Evolutionary conservation across 2,113 vertebrate species (phyloP), one percentile per base, ranked within the genome.

Genomic region (Erythrocebus patas): DNA sequence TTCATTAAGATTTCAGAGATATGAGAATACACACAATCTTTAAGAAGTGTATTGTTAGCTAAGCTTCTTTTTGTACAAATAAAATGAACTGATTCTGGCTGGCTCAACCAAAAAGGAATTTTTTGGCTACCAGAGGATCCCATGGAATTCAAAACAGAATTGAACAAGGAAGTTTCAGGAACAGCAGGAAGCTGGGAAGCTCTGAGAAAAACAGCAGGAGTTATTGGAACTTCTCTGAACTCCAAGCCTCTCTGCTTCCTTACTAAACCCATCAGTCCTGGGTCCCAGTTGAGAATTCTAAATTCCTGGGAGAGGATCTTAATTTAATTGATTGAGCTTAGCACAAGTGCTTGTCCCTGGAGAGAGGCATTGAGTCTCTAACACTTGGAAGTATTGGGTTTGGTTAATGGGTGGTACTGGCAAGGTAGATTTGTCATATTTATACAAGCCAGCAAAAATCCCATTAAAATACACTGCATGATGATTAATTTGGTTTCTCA

Each of bases 61-160:
- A 93, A 86, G 27, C 5, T 45, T 89, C 12, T 48, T 70, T 82
- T 70, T 20, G 23, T 25, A 50, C n/a, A 76, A 40, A n/a, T 57
- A 88, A 95, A 13, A 59, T 59, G 96, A 97, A 88, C 59, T 90
- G 76, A 20, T 82, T 92, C 57, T 95, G 93, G 10, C 38, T 91
- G 45, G 35, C 85, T 85, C 80, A 80, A 96, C 79, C 64, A 76
- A 85, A 97, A 96, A 83, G 91, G 43, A 95, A 85, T 97, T 88
- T 96, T 72, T 91, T 96, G 78, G 40, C 90, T 96, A 52, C 73
- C 38, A 81, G 43, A 95, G 70, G 43, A 89, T 55, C 38, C 73
- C 43, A 43, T 84, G 64, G 92, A 95, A 85, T 96, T 38, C 11
- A 40, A 91, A 93, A 61, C 22, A 91, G 68, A 93, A 75, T 12